Evolutionary conservation across 2,888 invertebrate genomes (phyloP), one percentile per base, ranked within the genome.

Genomic region (Lobophora halterata): DNA sequence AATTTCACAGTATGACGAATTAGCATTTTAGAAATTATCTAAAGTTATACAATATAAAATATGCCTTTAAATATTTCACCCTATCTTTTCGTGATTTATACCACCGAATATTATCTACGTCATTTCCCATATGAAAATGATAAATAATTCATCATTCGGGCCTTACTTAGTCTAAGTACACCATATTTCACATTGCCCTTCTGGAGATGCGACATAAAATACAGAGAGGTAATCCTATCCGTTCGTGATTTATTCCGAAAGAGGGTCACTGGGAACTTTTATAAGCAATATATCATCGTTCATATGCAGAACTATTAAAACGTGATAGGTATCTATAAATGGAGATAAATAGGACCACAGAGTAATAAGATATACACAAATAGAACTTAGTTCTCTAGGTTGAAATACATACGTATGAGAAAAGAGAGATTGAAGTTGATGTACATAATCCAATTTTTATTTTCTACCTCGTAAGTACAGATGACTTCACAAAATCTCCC

Each of bases 141-240:
- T 82, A 82, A 81, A 83, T 83, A 81, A 83, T 82, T 81, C 79
- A 83, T 80, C 75, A 77, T 75, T 75, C 60, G 62, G 65, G 76
- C 79, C 76, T 79, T 81, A 79, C 79, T 83, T 78, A 82, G 74
- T 69, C 76, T 79, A 81, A 83, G 80, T 81, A 80, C 69, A 75
- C 73, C 78, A 83, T 85, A 83, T 79, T 79, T 85, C 79, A 85
- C 71, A 78, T 71, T 63, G 68, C 75, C 79, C 79, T 82, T 79
- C 73, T 76, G 73, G 75, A 71, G 72, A 73, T 76, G 71, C 70
- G 82, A 81, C 81, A 68, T 82, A 79, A 85, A 83, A 85, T 83
- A 83, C 80, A 79, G 73, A 49, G 65, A 70, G 74, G 76, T 83
- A 82, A 85, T 82, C 82, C 83, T 77, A 81, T 82, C 81, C 72